Evolutionary conservation across 2,797 vertebrate genomes (phyloP).

Genomic region (Ceyx erithaca): DNA sequence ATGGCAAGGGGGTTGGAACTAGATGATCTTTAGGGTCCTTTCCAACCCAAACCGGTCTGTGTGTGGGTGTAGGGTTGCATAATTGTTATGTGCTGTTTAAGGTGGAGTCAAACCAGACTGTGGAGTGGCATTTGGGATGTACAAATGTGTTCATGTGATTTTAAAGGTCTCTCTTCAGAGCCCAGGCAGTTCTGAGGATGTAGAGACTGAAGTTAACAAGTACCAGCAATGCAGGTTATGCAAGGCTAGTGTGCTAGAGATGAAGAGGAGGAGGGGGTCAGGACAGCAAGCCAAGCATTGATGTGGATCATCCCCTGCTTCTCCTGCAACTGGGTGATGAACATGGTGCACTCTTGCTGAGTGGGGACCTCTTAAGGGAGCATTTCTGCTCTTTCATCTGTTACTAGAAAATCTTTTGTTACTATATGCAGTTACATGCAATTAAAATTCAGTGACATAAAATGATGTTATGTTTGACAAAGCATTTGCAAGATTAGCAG

Average conservation of each 20-base stretch:
- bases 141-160: accelerated
- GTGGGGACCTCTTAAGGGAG: background rate
- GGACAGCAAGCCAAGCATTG: background rate
- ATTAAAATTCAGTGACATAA: background rate
- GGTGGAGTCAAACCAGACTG: background rate
- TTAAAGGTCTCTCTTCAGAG: background rate
- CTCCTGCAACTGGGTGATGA: background rate
- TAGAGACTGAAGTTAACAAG: background rate
- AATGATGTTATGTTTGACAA: background rate
- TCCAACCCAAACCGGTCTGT: background rate
- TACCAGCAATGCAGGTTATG: background rate
- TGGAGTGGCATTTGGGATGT: background rate
- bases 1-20: background rate
- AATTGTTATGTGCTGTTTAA: accelerated
- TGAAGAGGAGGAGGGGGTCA: background rate
- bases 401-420: background rate
- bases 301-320: background rate
- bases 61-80: background rate
- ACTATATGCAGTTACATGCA: background rate
- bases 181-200: background rate
- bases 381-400: background rate
- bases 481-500: background rate
- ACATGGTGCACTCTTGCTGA: background rate
- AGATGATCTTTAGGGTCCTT: background rate
- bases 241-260: accelerated